Evolutionary conservation across 2,888 invertebrate species (phyloP).

Genomic region (Drosophila multiciliata): DNA sequence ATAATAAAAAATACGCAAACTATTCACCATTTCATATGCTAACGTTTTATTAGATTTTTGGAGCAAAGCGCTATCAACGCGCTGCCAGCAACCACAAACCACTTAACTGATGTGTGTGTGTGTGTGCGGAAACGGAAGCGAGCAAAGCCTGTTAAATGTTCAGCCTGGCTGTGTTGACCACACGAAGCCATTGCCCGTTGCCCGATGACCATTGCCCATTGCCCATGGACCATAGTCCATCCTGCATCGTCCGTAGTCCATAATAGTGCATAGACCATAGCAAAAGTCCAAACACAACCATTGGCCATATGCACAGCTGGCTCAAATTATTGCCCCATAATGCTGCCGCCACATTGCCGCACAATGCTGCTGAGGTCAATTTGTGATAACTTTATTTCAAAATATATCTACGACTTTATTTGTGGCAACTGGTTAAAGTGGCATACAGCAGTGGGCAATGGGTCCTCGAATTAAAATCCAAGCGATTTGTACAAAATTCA

Average conservation of each 20-base stretch:
- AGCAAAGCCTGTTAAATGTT: conserved; percentile 56
- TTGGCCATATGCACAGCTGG: conserved; percentile 45
- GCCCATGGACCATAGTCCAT: conserved; percentile 50
- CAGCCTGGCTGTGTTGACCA: conserved; percentile 65
- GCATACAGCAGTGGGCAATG: neutral
- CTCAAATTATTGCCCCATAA: conserved; percentile 44
- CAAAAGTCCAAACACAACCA: conserved; percentile 20
- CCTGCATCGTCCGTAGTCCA: conserved; percentile 4
- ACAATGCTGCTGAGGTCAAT: conserved; percentile 72
- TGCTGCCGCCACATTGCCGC: conserved; percentile 21
- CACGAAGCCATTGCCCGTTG: conserved; percentile 56
- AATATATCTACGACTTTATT: conserved; percentile 67
- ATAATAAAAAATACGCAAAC: conserved; percentile 10
- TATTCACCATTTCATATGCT: conserved; percentile 41
- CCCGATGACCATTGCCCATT: neutral
- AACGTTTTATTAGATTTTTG: conserved; percentile 69
- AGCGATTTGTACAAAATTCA: conserved; percentile 45
- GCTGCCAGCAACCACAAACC: conserved; percentile 69
- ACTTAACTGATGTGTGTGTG: conserved; percentile 58
- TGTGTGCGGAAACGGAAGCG: conserved; percentile 45
- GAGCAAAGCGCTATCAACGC: conserved; percentile 72
- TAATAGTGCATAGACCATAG: conserved; percentile 23
- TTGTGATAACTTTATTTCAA: conserved; percentile 76
- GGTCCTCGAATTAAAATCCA: conserved; percentile 8
- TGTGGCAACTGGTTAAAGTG: conserved; percentile 24